Evolutionary conservation across 2,797 vertebrate species (phyloP).

Genomic region (Philypnodon macrostomus): DNA sequence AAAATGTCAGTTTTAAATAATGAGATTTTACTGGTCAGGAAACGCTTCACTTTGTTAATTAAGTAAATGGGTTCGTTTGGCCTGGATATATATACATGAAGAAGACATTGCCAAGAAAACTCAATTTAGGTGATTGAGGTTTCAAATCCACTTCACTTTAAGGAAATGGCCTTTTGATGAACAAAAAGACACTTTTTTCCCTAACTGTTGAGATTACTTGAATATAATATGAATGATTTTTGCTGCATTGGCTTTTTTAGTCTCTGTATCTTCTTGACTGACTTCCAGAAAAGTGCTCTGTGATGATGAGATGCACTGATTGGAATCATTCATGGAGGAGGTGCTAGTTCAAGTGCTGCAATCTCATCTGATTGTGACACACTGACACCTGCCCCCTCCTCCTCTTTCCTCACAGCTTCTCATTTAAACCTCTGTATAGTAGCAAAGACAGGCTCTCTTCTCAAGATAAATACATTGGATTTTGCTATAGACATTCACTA

Average conservation of each 20-base stretch:
- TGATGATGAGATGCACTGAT: slow-evolving; percentile 50
- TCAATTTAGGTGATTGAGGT: too few species aligned
- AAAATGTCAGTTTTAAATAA: too few species aligned
- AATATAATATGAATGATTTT: background rate
- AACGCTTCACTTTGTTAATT: too few species aligned
- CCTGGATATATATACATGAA: too few species aligned
- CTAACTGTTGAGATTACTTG: background rate
- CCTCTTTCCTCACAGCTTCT: slow-evolving; percentile 14
- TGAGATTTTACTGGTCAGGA: too few species aligned
- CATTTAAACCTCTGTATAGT: slow-evolving; percentile 16
- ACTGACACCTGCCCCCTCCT: slow-evolving; percentile 42
- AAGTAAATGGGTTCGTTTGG: too few species aligned
- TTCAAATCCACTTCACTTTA: too few species aligned
- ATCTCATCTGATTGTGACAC: slow-evolving; percentile 56
- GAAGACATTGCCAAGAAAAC: too few species aligned
- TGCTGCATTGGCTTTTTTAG: slow-evolving; percentile 3
- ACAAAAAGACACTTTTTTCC: too few species aligned
- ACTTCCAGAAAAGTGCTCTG: slow-evolving; percentile 34
- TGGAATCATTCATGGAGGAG: slow-evolving; percentile 53
- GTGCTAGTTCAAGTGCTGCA: slow-evolving; percentile 55
- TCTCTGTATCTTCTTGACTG: slow-evolving; percentile 37
- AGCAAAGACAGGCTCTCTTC: background rate
- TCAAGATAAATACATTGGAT: slow-evolving; percentile 9
- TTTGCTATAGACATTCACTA: slow-evolving; percentile 1
- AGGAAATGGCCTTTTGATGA: too few species aligned